phyloP scores from a whole-genome alignment of 2,797 vertebrate genomes.

The Distichodus sexfasciatus region DNA sequence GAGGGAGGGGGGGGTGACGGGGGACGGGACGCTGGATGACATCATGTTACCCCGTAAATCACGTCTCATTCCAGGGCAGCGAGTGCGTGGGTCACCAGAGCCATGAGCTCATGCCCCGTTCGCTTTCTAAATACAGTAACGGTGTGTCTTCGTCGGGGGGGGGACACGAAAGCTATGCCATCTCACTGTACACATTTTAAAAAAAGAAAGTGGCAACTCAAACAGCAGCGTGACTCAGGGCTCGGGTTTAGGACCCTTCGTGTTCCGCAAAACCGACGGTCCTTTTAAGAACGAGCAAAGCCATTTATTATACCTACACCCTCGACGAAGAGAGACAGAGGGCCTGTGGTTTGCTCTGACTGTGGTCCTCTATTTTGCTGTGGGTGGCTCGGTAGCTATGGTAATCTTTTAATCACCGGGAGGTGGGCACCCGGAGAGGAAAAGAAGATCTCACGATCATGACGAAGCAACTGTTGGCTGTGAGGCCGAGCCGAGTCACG shows the following conservation, averaged over 20 bases:
- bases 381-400: background rate
- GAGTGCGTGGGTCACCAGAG: conserved; percentile 39
- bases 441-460: conserved; percentile 21
- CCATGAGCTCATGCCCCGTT: conserved; percentile 46
- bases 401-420: conserved; percentile 11
- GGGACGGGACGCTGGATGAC: conserved; percentile 34
- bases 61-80: conserved; percentile 25
- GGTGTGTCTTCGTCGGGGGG: conserved; percentile 30
- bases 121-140: conserved; percentile 44
- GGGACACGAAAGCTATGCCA: conserved; percentile 47
- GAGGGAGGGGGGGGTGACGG: too few relatives aligned
- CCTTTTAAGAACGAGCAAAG: background rate
- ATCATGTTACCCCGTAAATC: conserved; percentile 53
- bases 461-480: conserved; percentile 4
- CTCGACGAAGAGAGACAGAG: background rate
- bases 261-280: background rate
- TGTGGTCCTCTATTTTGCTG: background rate
- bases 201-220: conserved; percentile 37
- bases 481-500: background rate
- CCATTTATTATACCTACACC: conserved; percentile 8
- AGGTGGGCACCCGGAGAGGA: background rate
- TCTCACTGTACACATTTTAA: conserved; percentile 45
- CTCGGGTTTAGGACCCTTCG: conserved; percentile 1
- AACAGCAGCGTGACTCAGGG: conserved; percentile 24
- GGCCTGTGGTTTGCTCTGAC: background rate